Evolutionary conservation across 30 jellyfish, hydroid and myxozoan genomes (phyloP).

Genomic region (Turritopsis rubra): DNA sequence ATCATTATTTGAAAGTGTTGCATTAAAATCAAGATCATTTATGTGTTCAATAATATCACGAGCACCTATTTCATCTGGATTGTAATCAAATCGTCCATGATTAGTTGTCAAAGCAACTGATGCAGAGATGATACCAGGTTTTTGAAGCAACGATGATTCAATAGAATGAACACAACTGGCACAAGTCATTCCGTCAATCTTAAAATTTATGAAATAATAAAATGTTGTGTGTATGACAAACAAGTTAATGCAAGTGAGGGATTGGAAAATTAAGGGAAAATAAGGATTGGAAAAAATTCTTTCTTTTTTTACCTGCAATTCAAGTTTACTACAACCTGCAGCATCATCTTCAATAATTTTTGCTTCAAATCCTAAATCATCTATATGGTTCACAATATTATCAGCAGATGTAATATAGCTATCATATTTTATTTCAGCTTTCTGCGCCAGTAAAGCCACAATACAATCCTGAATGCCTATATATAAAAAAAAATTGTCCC

Average conservation of each 20-base stretch:
- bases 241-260: not conserved
- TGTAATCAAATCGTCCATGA: conserved; percentile 64
- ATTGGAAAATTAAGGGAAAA: not conserved
- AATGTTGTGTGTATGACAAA: not conserved
- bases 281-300: not conserved
- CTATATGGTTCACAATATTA: conserved; percentile 45
- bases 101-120: conserved; percentile 86
- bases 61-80: conserved; percentile 77
- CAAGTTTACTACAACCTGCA: conserved; percentile 53
- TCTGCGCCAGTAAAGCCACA: conserved; percentile 94
- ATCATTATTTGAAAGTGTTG: conserved; percentile 63
- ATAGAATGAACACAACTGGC: conserved; percentile 86
- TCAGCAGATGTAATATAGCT: conserved; percentile 39
- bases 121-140: conserved; percentile 71
- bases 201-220: not conserved
- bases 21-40: conserved; percentile 76
- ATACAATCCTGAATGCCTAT: conserved; percentile 78
- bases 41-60: conserved; percentile 80
- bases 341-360: conserved; percentile 77
- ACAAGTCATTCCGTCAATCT: conserved; percentile 98
- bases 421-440: conserved; percentile 86
- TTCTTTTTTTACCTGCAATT: conserved; percentile 51
- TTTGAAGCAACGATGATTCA: conserved; percentile 70
- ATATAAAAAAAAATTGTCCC: not conserved
- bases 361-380: conserved; percentile 71